A percentile compares a stretch with the other conserved stretches of the same genome.
These are phyloP conservation scores for Mastomys natalensis DNA, from an alignment of 2,113 vertebrate species.

Conservation along the genomic window DNA sequence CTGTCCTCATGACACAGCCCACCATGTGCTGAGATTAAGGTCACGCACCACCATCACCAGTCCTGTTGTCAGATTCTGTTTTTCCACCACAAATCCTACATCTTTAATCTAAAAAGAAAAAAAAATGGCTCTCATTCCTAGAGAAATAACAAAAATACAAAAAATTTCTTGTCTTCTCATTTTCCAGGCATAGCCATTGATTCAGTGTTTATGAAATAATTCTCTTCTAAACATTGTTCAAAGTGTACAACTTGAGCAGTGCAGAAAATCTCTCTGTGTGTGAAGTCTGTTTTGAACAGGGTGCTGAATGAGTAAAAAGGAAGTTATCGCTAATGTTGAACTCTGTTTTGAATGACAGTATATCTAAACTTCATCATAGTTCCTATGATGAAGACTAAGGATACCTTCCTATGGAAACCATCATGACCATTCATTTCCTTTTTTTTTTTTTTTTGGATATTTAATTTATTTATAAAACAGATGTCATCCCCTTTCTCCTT, in stretches of 20 bases:
- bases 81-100: neutral
- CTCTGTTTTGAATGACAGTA: too few relatives aligned
- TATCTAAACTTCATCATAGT: too few relatives aligned
- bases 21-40: neutral
- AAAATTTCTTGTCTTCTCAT: neutral
- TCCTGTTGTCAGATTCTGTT: neutral
- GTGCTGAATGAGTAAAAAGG: neutral
- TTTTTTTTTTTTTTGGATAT: too few relatives aligned
- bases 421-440: too few relatives aligned
- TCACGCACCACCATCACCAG: too few relatives aligned
- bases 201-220: constrained; percentile 34
- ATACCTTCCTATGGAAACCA: too few relatives aligned
- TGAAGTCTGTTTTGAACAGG: neutral
- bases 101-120: neutral
- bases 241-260: neutral
- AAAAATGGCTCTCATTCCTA: neutral
- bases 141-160: neutral
- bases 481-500: too few relatives aligned
- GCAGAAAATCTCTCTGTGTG: neutral
- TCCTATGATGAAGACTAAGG: too few relatives aligned
- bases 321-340: neutral
- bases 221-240: neutral
- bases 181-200: neutral
- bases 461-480: too few relatives aligned
- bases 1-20: neutral